Percentiles rank a stretch among this genome's conserved stretches.
phyloP scores from a whole-genome alignment of 2,888 invertebrate genomes.

The Drosophila mayaguana region DNA sequence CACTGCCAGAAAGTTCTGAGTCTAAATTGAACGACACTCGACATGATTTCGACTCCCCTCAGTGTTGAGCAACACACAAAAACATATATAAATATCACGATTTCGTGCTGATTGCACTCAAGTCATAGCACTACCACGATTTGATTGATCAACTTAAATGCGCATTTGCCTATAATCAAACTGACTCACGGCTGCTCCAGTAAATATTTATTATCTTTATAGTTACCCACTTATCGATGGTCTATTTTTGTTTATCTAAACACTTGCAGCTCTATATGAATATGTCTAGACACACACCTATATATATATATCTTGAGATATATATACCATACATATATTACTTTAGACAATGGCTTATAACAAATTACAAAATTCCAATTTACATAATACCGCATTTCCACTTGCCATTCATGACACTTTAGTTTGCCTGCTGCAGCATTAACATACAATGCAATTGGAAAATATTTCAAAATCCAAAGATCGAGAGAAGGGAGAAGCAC shows the following conservation, averaged over 20 bases:
- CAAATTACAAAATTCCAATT: constrained; percentile 39
- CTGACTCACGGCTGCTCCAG: constrained; percentile 5
- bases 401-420: constrained; percentile 36
- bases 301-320: neutral
- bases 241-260: constrained; percentile 40
- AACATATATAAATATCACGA: neutral
- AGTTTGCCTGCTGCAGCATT: constrained; percentile 34
- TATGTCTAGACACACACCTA: no score
- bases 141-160: neutral
- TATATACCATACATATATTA: neutral
- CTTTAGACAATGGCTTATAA: constrained; percentile 41
- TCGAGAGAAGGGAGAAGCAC: constrained; percentile 9
- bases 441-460: constrained; percentile 63
- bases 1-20: neutral
- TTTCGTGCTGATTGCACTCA: neutral
- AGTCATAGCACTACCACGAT: neutral
- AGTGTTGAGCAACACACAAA: neutral
- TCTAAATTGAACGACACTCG: neutral
- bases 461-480: constrained; percentile 60
- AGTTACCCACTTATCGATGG: constrained; percentile 31
- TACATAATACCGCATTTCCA: constrained; percentile 31
- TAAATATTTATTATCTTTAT: constrained; percentile 39
- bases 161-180: constrained; percentile 13
- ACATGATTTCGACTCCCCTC: neutral
- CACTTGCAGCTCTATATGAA: constrained; percentile 16